A percentile compares a stretch with the other conserved stretches of the same genome.
Evolutionary conservation across 2,888 invertebrate genomes (phyloP).

Genomic region (Catocala nupta): DNA sequence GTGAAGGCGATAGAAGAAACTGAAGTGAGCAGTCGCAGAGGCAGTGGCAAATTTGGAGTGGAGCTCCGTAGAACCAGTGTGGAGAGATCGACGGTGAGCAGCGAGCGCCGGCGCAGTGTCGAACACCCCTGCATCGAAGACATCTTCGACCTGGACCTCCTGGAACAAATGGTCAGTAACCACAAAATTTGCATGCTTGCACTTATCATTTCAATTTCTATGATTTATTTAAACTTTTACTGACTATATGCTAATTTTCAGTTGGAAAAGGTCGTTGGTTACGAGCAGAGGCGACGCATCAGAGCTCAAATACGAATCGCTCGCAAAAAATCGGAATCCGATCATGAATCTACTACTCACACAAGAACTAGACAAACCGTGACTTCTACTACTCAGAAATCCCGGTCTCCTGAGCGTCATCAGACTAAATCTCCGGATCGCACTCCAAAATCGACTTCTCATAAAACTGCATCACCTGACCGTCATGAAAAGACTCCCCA

Average conservation of each 20-base stretch:
- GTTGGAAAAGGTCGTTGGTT: constrained; percentile 92
- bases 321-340: constrained; percentile 89
- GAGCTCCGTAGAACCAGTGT: constrained; percentile 88
- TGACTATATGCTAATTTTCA: constrained; percentile 73
- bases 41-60: constrained; percentile 90
- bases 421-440: constrained; percentile 60
- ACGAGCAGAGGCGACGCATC: constrained; percentile 92
- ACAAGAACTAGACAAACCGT: constrained; percentile 63
- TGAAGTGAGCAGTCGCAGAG: constrained; percentile 83
- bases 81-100: constrained; percentile 79
- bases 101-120: constrained; percentile 80
- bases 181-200: constrained; percentile 53
- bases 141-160: constrained; percentile 90
- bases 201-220: constrained; percentile 45
- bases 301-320: constrained; percentile 92
- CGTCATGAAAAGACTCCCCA: constrained; percentile 55
- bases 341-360: constrained; percentile 62
- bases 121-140: constrained; percentile 90
- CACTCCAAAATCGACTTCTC: constrained; percentile 50
- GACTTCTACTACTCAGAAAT: constrained; percentile 44
- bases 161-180: constrained; percentile 90
- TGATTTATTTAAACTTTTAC: constrained; percentile 50
- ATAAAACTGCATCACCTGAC: constrained; percentile 65
- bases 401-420: constrained; percentile 63
- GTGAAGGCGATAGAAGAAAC: constrained; percentile 66